Base-by-base conservation (phyloP, 35 echinoderm and acorn worm genomes). In the Anneissia japonica region DNA sequence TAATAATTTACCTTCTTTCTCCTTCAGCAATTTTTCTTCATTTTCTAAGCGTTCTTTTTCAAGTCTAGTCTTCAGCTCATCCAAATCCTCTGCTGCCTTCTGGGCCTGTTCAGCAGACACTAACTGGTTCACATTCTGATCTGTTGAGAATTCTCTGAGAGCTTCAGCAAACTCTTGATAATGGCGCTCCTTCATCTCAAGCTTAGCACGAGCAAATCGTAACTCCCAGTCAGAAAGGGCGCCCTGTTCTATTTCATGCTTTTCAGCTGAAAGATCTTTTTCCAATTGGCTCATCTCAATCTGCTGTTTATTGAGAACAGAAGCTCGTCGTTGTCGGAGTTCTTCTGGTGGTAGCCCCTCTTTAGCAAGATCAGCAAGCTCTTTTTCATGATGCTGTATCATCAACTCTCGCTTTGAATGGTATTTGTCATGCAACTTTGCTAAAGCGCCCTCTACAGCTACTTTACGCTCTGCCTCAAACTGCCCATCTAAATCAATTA, bases 91-190 rank as follows among this genome's bases (percentile, higher is more conserved):
- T 19, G 95, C 95, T 34, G 95, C 95, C 82, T 89, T 87, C 6
- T 85, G 87, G 0, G 95, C 95, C 37, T 97, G 88, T 55, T 97
- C 95, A 31, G 95, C 95, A 82, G 87, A 93, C 36, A 96, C 90
- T 55, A 96, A 35, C 43, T 96, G 94, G 78, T 91, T 75, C n/a
- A 74, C 83, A 76, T 84, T 90, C 37, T 89, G 80, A n/a, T 97
- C 91, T 34, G 56, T 86, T 30, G 88, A 90, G 4, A 97, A 76
- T 26, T 97, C 95, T 29, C 76, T 84, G 79, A 97, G 46, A 55
- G 95, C 95, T 81, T 97, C 91, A 31, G 95, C 95, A 88, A 84
- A 97, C 79, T 97, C 95, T 89, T 97, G 89, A 85, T 98, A 98
- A 38, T 98, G 95, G 17, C 84, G 84, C 43, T 94, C 92, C 45